phyloP scores from a whole-genome alignment of 2,113 vertebrate genomes.

The Cardinalis cardinalis region DNA sequence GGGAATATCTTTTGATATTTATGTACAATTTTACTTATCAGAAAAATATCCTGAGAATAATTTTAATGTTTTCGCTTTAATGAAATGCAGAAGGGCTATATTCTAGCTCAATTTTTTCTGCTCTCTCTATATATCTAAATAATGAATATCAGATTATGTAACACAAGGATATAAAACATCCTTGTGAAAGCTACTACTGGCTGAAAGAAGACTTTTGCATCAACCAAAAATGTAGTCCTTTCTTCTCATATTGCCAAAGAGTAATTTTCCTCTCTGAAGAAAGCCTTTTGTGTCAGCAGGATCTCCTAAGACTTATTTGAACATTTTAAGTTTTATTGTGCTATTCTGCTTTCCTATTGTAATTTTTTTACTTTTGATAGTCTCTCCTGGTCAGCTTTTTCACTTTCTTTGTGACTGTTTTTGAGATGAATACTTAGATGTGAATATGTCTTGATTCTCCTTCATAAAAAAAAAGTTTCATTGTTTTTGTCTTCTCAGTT shows the following conservation, averaged over 20 bases:
- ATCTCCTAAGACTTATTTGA: not conserved
- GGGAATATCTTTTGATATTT: not conserved
- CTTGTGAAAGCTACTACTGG: not conserved
- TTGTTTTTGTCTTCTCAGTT: not conserved
- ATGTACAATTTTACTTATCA: not conserved
- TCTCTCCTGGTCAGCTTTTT: not conserved
- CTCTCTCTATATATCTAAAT: slow-evolving; percentile 13
- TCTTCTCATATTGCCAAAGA: not conserved
- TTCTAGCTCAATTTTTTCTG: slow-evolving; percentile 11
- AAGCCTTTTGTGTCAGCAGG: not conserved
- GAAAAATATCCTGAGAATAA: not conserved
- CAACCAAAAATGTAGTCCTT: not conserved
- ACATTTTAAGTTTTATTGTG: not conserved
- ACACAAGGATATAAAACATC: not conserved
- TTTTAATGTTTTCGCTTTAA: slow-evolving; percentile 14
- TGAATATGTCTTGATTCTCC: not conserved
- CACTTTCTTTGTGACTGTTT: not conserved
- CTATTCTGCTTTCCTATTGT: not conserved
- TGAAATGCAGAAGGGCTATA: not conserved
- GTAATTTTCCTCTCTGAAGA: not conserved
- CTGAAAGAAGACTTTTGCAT: not conserved
- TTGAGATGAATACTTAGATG: not conserved
- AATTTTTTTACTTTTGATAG: not conserved
- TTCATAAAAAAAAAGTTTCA: not conserved
- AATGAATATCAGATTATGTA: not conserved